A percentile compares a stretch with the other conserved stretches of the same genome.
phyloP scores from a whole-genome alignment of 2,113 vertebrate species.

The Laticauda laticaudata region DNA sequence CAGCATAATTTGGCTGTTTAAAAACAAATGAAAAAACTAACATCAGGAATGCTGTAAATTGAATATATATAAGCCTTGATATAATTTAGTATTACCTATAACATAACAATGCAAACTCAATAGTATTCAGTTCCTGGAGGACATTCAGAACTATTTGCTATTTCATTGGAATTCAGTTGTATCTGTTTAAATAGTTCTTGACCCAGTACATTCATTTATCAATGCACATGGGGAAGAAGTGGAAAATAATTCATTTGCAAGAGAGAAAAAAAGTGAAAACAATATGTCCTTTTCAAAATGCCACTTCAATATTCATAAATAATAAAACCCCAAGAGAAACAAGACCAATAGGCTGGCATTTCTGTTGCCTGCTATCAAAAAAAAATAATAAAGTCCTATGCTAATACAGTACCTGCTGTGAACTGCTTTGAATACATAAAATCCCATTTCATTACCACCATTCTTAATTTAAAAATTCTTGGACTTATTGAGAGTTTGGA shows the following conservation, averaged over 20 bases:
- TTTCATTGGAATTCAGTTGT: not conserved
- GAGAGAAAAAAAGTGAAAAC: not conserved
- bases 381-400: too few relatives aligned
- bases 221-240: not conserved
- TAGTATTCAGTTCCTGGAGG: not conserved
- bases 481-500: not conserved
- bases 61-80: not conserved
- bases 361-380: not conserved
- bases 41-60: slow-evolving; percentile 12
- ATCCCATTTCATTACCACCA: not conserved
- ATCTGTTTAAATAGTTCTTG: not conserved
- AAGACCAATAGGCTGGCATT: not conserved
- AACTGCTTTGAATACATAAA: not conserved
- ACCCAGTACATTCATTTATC: not conserved
- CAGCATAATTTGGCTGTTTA: slow-evolving; percentile 80
- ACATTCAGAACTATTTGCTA: not conserved
- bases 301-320: not conserved
- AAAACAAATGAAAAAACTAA: slow-evolving; percentile 58
- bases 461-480: not conserved
- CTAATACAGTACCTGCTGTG: not conserved
- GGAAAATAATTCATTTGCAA: not conserved
- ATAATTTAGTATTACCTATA: not conserved
- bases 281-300: not conserved
- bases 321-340: not conserved
- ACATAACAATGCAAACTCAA: not conserved